Percentiles rank a stretch among this genome's conserved stretches.
These are phyloP conservation scores for Zaprionus lineosus DNA, from an alignment of 2,888 invertebrate species.

Conservation along the genomic window DNA sequence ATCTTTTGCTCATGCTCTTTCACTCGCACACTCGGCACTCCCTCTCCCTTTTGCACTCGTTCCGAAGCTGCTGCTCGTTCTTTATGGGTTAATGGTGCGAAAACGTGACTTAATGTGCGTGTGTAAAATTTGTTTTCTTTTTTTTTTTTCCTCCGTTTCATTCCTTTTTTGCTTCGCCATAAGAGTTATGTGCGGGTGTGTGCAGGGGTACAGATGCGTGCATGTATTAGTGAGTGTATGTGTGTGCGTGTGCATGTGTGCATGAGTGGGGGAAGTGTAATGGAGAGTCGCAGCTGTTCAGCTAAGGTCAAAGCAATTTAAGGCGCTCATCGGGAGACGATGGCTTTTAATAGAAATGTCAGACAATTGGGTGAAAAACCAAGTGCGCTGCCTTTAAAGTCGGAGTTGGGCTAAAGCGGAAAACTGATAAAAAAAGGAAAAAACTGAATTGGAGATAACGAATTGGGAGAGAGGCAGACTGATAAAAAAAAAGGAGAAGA, in stretches of 20 bases:
- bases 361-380: conserved; percentile 50
- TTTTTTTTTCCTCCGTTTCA: conserved; percentile 22
- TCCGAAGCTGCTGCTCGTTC: conserved; percentile 46
- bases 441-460: not conserved
- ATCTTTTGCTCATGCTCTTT: conserved; percentile 52
- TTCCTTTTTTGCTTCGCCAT: conserved; percentile 38
- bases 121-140: conserved; percentile 64
- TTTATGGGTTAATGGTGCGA: conserved; percentile 82
- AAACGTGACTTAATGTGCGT: conserved; percentile 81
- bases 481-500: not conserved
- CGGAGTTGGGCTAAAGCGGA: conserved; percentile 5
- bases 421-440: conserved; percentile 19
- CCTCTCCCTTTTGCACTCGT: conserved; percentile 8
- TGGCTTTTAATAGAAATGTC: conserved; percentile 78
- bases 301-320: conserved; percentile 80
- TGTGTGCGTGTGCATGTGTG: not conserved
- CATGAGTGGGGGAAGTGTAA: conserved; percentile 25
- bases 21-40: conserved; percentile 17
- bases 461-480: not conserved
- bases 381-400: conserved; percentile 42
- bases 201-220: conserved; percentile 6
- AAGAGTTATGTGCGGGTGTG: conserved; percentile 64
- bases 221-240: not conserved
- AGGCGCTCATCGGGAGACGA: conserved; percentile 48
- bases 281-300: conserved; percentile 69